Evolutionary conservation across 1,140 invertebrate species (phyloP).

Genomic region (Heliconius hermathena): DNA sequence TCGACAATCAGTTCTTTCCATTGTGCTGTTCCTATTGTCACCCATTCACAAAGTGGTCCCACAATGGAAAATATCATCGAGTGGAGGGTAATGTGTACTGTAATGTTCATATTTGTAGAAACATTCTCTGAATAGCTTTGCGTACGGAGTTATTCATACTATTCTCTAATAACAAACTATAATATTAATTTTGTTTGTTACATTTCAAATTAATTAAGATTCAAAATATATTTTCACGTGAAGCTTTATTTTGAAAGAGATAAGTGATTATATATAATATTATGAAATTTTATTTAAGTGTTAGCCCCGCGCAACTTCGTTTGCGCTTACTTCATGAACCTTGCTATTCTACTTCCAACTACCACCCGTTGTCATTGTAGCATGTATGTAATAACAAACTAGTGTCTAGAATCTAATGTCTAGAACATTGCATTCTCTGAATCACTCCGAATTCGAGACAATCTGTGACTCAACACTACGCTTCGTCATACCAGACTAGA

Average conservation of each 20-base stretch:
- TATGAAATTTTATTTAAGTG: not conserved
- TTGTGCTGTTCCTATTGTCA: slow-evolving; percentile 24
- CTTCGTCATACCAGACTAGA: too few relatives aligned
- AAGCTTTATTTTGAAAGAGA: not conserved
- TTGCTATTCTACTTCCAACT: not conserved
- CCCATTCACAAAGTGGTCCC: slow-evolving; percentile 26
- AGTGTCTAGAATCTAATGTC: too few relatives aligned
- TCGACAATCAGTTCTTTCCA: slow-evolving; percentile 32
- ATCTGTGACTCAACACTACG: too few relatives aligned
- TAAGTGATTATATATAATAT: not conserved
- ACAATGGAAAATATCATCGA: slow-evolving; percentile 32
- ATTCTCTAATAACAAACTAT: slow-evolving; percentile 7
- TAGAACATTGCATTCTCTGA: too few relatives aligned
- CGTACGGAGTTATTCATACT: slow-evolving; percentile 14
- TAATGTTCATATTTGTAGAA: slow-evolving; percentile 28
- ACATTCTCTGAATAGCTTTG: slow-evolving; percentile 16
- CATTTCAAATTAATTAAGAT: not conserved
- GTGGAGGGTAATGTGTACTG: slow-evolving; percentile 24
- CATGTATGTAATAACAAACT: too few relatives aligned
- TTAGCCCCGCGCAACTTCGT: too few relatives aligned
- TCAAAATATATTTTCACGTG: not conserved
- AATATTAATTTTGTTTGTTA: not conserved
- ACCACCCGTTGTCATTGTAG: too few relatives aligned
- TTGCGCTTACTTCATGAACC: too few relatives aligned
- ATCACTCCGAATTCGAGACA: too few relatives aligned